Evolutionary conservation across 2,888 invertebrate species (phyloP), one percentile per base, ranked within the genome.

Genomic region (Dasysyrphus albostriatus): DNA sequence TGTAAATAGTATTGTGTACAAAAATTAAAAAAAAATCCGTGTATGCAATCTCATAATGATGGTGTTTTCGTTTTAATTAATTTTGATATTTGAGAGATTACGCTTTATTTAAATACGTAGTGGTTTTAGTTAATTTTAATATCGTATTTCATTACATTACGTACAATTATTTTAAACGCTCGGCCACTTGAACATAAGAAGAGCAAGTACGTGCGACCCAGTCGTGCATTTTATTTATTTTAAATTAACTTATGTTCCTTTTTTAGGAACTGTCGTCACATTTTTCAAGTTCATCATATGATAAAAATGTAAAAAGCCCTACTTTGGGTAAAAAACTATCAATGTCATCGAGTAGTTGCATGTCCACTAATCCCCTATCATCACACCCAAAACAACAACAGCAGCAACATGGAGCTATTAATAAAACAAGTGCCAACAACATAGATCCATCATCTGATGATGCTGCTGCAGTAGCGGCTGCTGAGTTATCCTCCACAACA

Each of bases 331-430:
- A 79, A 75, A 76, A 75, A 67, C 29, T 61, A 58, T 76, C 83
- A 80, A 88, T 88, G 88, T 88, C 88, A 80, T 79, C 79, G 42
- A 88, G 67, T 42, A 83, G 75, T 76, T 83, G 74, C 67, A 16
- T 67, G 4, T 16, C 88, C 61, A 58, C 61, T n/a, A 70, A 77
- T 19, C 54, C 85, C 8, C 51, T 78, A 61, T 75, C 74, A 87
- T 78, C 80, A 12, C 79, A 84, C 14, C 29, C 73, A 24, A 73
- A 88, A 51, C 83, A 82, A 44, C 69, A 77, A 14, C 76, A 73
- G 34, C 82, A 77, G 10, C 51, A 76, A 29, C 70, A 77, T 73
- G 75, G 29, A 29, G 47, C 59, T 42, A 37, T 14, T 24, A 73
- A 39, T 72, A 39, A 47, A 58, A 16, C 77, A 51, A 72, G 10